Conservation (phyloP, 2,113 vertebrate genomes). For the Gallinago media region DNA sequence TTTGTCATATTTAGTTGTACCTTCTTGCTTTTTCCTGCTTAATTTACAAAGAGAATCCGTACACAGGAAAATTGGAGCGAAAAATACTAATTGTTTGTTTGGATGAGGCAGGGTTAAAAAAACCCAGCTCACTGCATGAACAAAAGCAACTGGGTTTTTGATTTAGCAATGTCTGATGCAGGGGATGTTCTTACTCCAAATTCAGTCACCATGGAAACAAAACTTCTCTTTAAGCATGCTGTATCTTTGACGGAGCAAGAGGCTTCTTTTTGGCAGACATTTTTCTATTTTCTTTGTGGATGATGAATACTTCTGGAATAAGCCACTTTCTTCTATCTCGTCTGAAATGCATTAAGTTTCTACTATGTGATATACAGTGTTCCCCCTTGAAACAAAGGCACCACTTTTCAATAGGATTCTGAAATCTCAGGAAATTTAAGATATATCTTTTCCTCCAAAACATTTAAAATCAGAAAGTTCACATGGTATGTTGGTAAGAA, state of each 20-base stretch:
- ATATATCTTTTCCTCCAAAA: neutral
- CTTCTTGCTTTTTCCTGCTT: neutral
- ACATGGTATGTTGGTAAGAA: neutral
- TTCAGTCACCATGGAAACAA: conserved; percentile 72
- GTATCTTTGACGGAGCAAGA: conserved; percentile 32
- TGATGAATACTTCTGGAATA: conserved; percentile 23
- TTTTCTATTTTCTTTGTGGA: conserved; percentile 36
- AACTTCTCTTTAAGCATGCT: conserved; percentile 47
- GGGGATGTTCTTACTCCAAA: conserved; percentile 62
- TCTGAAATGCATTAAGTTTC: conserved; percentile 9
- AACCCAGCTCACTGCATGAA: neutral
- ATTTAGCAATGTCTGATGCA: conserved; percentile 48
- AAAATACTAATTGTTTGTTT: neutral
- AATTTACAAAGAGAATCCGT: neutral
- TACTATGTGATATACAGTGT: neutral
- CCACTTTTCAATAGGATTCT: neutral
- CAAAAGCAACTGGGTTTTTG: conserved; percentile 56
- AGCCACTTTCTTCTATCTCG: neutral
- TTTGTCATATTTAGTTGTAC: neutral
- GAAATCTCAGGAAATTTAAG: neutral
- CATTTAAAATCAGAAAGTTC: conserved; percentile 5
- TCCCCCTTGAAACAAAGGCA: conserved; percentile 30
- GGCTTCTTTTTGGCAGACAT: conserved; percentile 48
- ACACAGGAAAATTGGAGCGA: neutral
- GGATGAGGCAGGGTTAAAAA: conserved; percentile 45